Conservation (phyloP, 2,888 invertebrate genomes). For the Dolichopus griseipennis region DNA sequence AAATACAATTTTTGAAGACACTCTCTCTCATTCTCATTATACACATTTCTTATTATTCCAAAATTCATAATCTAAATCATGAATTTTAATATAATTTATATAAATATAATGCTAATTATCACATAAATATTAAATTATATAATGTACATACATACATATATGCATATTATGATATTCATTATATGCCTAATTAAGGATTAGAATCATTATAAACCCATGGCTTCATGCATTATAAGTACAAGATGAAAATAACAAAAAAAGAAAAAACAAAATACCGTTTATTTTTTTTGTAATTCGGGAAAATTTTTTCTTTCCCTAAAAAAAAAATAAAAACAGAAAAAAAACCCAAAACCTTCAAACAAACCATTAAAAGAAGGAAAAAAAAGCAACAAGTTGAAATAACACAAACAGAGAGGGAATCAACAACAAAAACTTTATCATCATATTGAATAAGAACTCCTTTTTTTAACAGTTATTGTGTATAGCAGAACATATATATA, state of each 20-base stretch:
- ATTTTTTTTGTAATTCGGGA: too few species aligned
- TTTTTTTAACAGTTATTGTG: background rate
- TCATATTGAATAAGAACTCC: background rate
- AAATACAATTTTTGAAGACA: too few species aligned
- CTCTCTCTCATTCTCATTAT: too few species aligned
- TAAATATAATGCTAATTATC: conserved; percentile 3
- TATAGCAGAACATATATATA: background rate
- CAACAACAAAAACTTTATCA: too few species aligned
- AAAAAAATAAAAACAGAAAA: background rate
- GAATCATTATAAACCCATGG: background rate
- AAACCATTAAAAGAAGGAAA: background rate
- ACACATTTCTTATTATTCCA: too few species aligned
- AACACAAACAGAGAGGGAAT: too few species aligned
- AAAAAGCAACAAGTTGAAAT: background rate
- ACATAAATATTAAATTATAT: background rate
- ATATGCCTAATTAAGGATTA: conserved; percentile 6
- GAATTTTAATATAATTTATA: background rate
- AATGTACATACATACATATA: background rate
- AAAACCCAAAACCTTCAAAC: background rate
- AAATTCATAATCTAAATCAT: too few species aligned
- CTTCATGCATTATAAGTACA: background rate
- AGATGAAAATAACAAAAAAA: background rate
- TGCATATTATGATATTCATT: background rate
- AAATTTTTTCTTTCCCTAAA: background rate
- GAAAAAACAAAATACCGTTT: background rate